A percentile compares a stretch with the other conserved stretches of the same genome.
Conservation (phyloP, 2,888 invertebrate species). For the Drosophila helvetica region DNA sequence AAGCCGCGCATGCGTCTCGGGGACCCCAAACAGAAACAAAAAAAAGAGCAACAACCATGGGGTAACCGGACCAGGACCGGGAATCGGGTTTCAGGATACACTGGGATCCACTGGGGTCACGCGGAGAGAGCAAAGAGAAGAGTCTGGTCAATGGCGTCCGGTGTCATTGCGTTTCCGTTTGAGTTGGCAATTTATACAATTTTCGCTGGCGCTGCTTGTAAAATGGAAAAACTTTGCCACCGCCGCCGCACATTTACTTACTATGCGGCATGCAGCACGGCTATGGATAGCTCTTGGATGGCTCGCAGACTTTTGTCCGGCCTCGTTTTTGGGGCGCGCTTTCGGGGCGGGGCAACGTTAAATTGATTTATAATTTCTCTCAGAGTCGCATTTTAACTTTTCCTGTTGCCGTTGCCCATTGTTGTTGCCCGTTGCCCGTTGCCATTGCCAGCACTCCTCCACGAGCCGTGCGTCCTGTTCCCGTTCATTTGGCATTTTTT, state of each 20-base stretch:
- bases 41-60: not conserved
- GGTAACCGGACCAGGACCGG: slow-evolving; percentile 10
- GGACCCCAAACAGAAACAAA: not conserved
- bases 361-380: slow-evolving; percentile 77
- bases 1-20: slow-evolving; percentile 68
- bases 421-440: not conserved
- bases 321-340: slow-evolving; percentile 28
- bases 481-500: slow-evolving; percentile 42
- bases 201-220: slow-evolving; percentile 56
- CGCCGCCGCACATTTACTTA: slow-evolving; percentile 72
- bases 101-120: slow-evolving; percentile 28
- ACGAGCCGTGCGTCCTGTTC: slow-evolving; percentile 50
- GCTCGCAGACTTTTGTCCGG: slow-evolving; percentile 55
- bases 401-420: slow-evolving; percentile 48
- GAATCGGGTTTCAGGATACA: slow-evolving; percentile 18
- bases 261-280: slow-evolving; percentile 41
- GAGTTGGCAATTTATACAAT: slow-evolving; percentile 77
- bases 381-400: slow-evolving; percentile 71
- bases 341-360: slow-evolving; percentile 50
- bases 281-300: slow-evolving; percentile 1
- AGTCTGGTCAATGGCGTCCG: slow-evolving; percentile 71
- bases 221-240: slow-evolving; percentile 42
- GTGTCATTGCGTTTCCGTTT: slow-evolving; percentile 78
- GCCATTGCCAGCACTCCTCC: slow-evolving; percentile 15
- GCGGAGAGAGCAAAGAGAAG: not conserved